Base-by-base conservation (phyloP, 2,797 vertebrate species). In the Kryptolebias ocellatus region DNA sequence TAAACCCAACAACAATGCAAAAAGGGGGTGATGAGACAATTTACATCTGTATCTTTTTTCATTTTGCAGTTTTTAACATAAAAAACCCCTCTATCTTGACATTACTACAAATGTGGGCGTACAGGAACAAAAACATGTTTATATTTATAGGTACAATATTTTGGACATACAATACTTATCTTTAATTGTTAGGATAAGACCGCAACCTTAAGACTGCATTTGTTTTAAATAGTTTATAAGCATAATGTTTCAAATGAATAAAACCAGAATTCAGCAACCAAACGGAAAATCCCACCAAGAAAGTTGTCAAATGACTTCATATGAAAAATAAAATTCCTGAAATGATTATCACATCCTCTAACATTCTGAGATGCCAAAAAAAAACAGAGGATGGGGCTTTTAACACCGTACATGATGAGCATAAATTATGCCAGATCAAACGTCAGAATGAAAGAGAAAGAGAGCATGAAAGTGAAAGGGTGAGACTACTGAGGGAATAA, bases 391-490 rank as follows among this genome's bases (percentile, higher is more conserved):
- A 18, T 0, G 60, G 53, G 39, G 68, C 11, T 72, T 74, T 64
- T 50, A 8, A 28, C 0, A 28, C 8, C 0, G 0, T 2, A 6
- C n/a, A 18, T 11, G 51, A n/a, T 28, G 44, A 59, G 15, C 16
- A 47, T 4, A 3, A 8, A 14, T 20, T 1, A 34, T 14, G 3
- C 27, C 9, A 64, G 24, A 59, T 6, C 1, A 49, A 64, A 74
- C 28, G 3, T 27, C 1, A 81, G 0, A 81, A 15, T 0, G 39
- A 78, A 85, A 74, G 34, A 12, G 64, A 84, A 73, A 70, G 53
- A 0, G 2, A 55, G 20, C 12, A 60, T 45, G 18, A 81, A 73
- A 80, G 65, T 0, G 18, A 83, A 81, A 78, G 63, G 16, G 64
- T 31, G 1, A 2, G 2, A 28, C 44, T 5, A 34, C 45, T 29